A percentile compares a stretch with the other conserved stretches of the same genome.
phyloP scores from a whole-genome alignment of 2,113 vertebrate species.

The Diadophis punctatus region DNA sequence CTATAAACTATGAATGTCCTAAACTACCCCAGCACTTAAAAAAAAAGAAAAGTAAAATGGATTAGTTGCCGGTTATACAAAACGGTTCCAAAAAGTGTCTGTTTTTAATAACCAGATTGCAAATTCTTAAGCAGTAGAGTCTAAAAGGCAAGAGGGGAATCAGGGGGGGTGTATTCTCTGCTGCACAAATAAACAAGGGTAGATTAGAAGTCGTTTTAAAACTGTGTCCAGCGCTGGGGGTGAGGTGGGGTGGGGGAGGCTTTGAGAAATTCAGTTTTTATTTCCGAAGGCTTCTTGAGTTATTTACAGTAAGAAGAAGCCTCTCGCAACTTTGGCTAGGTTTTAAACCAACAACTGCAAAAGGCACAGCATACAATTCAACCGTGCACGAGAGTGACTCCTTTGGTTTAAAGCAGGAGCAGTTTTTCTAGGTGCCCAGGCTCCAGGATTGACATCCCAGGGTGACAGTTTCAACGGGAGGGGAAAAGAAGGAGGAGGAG shows the following conservation, averaged over 20 bases:
- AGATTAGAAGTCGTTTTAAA: background rate
- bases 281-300: conserved; percentile 27
- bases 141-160: background rate
- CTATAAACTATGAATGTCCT: background rate
- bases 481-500: conserved; percentile 47
- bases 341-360: conserved; percentile 54
- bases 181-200: background rate
- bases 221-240: background rate
- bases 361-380: conserved; percentile 65
- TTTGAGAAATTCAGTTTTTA: background rate
- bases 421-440: background rate
- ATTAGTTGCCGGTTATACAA: background rate
- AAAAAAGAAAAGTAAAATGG: background rate
- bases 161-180: background rate
- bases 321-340: conserved; percentile 46
- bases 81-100: background rate
- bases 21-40: background rate
- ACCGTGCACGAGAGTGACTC: conserved; percentile 64
- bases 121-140: background rate
- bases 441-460: conserved; percentile 37
- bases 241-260: background rate
- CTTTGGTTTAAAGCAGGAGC: conserved; percentile 32
- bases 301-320: background rate
- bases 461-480: conserved; percentile 58
- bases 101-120: background rate